phyloP scores from a whole-genome alignment of 2,113 vertebrate species.

The Cyanoliseus patagonus region DNA sequence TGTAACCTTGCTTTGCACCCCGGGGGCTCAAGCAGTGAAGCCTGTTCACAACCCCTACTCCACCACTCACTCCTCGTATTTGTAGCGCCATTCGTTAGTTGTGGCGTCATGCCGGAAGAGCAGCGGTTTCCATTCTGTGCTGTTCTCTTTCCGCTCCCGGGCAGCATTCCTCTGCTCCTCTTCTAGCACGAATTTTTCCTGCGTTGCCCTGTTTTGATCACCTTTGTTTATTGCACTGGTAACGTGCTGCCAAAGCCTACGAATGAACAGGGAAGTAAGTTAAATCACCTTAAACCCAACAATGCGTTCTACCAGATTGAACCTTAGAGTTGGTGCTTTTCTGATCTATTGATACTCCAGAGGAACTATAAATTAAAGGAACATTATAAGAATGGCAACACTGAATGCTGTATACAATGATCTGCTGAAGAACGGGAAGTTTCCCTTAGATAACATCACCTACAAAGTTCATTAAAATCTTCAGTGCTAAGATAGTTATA shows the following conservation, averaged over 20 bases:
- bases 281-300: not conserved
- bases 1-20: not conserved
- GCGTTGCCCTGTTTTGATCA: conserved; percentile 88
- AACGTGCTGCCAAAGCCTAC: conserved; percentile 92
- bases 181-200: conserved; percentile 91
- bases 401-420: not conserved
- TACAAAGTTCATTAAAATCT: not conserved
- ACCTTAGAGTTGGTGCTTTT: not conserved
- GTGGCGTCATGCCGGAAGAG: conserved; percentile 82
- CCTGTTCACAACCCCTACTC: not conserved
- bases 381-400: not conserved
- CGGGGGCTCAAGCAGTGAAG: not conserved
- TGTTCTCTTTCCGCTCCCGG: conserved; percentile 79
- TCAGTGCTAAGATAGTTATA: not conserved
- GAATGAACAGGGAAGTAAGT: not conserved
- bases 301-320: not conserved
- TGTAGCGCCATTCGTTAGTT: conserved; percentile 88
- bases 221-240: conserved; percentile 88
- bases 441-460: not conserved
- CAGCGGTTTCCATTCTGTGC: conserved; percentile 74
- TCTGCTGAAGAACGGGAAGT: not conserved
- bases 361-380: not conserved
- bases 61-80: conserved; percentile 82
- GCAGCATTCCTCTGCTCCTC: conserved; percentile 86
- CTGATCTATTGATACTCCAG: not conserved